Base-by-base conservation (phyloP, 2,113 vertebrate species). In the Regulus satrapa region DNA sequence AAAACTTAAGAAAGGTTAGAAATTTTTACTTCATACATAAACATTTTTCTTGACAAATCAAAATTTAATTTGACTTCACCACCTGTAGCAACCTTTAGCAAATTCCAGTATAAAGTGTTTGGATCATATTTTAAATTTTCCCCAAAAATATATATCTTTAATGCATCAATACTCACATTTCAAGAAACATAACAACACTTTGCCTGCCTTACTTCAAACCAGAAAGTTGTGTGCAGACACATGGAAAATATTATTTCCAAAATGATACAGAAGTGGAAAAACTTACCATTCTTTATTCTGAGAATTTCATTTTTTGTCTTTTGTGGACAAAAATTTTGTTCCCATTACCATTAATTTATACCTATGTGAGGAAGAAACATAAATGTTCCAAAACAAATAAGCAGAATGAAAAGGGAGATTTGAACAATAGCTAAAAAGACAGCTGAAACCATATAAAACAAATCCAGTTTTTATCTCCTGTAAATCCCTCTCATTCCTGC, bases 171-270 rank as follows among this genome's bases (percentile, higher is more conserved):
- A 59, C 23, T 83, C 36, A 21, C 9, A 8, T 85, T 94, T 88
- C 75, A 85, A 86, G 48, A 88, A 85, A 67, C 18, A 45, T 61
- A 85, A 48, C 9, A 74, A 74, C 26, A 49, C 7, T 73, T 92
- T 79, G 17, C 71, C 67, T 80, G 68, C 19, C 31, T 88, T 7
- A 12, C 49, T 92, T 86, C 59, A 88, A 85, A 90, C 7, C 25
- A 86, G n/a, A 80, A 85, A 85, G 4, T 13, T 88, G 5, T 41
- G 34, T 41, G 25, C 21, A 46, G 36, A 63, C 40, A 71, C 51
- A 31, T 92, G 72, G 76, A 94, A 95, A 85, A 91, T 36, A 85
- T 92, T 79, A 43, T 86, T 88, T 88, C 48, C 28, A 84, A 82
- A 85, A 63, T 62, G 14, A 77, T 19, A 68, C 10, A 38, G n/a